Evolutionary conservation across 2,888 invertebrate species (phyloP).

Genomic region (Clusia tigrina): DNA sequence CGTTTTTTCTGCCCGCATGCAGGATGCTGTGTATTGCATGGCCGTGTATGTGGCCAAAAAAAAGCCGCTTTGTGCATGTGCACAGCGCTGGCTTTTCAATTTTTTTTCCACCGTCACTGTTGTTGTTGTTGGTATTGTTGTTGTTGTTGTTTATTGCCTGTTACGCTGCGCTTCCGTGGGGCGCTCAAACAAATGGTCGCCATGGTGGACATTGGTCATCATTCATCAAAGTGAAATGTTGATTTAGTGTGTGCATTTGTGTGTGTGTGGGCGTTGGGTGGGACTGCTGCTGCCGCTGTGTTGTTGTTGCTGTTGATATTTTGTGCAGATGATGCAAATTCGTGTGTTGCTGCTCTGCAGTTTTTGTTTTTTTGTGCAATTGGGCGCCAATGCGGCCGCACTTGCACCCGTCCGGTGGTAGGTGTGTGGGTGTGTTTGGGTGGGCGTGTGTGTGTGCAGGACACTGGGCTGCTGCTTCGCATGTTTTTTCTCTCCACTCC

Average conservation of each 20-base stretch:
- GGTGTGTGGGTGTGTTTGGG: neutral
- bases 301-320: neutral
- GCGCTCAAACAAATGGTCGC: neutral
- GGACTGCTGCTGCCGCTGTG: neutral
- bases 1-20: neutral
- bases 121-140: neutral
- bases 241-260: constrained; percentile 48
- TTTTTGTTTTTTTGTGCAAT: constrained; percentile 1
- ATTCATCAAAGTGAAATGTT: constrained; percentile 62
- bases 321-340: constrained; percentile 11
- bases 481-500: neutral
- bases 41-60: neutral
- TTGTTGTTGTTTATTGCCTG: neutral
- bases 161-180: constrained; percentile 2
- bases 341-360: neutral
- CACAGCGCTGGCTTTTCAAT: neutral
- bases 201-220: constrained; percentile 51
- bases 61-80: constrained; percentile 9
- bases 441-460: neutral
- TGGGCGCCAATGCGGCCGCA: neutral
- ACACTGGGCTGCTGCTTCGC: neutral
- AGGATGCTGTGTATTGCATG: neutral
- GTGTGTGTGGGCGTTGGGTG: neutral
- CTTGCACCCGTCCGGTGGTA: neutral
- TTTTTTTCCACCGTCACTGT: neutral